phyloP scores from a whole-genome alignment of 92 coral and sea anemone genomes.

The Epizoanthus scotinus region DNA sequence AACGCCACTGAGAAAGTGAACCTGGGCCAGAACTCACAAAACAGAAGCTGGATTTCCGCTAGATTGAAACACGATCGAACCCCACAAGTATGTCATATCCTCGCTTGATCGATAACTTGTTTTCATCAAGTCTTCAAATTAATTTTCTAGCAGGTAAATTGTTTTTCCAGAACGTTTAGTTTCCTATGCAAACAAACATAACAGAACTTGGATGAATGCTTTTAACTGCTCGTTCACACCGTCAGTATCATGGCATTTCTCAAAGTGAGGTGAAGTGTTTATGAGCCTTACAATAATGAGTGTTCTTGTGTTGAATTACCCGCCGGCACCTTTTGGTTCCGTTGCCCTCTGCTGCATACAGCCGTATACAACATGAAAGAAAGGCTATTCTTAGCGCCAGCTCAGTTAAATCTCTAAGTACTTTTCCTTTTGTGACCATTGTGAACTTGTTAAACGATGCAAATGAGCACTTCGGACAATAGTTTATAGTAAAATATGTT shows the following conservation, averaged over 20 bases:
- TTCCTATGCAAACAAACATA: constrained; percentile 29
- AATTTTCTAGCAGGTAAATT: constrained; percentile 18
- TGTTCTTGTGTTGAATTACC: constrained; percentile 26
- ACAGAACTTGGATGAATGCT: constrained; percentile 5
- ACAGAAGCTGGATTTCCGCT: neutral
- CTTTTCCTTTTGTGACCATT: constrained; percentile 40
- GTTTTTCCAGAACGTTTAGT: constrained; percentile 34
- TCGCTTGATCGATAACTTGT: constrained; percentile 13
- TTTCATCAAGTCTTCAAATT: constrained; percentile 43
- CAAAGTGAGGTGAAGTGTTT: constrained; percentile 18
- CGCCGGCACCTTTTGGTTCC: constrained; percentile 35
- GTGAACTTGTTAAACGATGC: constrained; percentile 34
- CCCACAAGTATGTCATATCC: neutral
- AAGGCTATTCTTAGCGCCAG: constrained; percentile 36
- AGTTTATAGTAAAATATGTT: constrained; percentile 14
- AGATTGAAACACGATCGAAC: constrained; percentile 21
- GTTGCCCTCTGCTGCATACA: constrained; percentile 13
- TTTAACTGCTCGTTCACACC: constrained; percentile 26
- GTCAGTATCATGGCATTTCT: constrained; percentile 13
- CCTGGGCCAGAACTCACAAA: neutral
- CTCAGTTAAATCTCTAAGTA: constrained; percentile 15
- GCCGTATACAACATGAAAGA: neutral
- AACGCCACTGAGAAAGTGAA: neutral
- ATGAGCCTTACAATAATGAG: neutral
- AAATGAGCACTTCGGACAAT: constrained; percentile 22